Conservation (phyloP, 2,797 vertebrate species). For the Antrozous pallidus region DNA sequence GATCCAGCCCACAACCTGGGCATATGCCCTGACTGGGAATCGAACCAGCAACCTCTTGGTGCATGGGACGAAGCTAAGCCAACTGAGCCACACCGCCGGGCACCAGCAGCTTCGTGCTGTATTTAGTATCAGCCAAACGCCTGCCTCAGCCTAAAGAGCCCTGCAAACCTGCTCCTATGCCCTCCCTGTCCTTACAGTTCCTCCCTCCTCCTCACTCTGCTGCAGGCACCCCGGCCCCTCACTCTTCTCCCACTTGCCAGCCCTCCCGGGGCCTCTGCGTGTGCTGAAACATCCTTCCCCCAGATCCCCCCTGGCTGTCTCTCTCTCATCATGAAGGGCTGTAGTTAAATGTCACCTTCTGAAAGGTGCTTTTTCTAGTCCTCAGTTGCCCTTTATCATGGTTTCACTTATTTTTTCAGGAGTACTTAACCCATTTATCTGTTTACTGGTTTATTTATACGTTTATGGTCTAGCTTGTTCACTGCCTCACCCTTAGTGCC, state of each 20-base stretch:
- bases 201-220: not conserved
- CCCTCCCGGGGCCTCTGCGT: not conserved
- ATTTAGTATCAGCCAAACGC: not conserved
- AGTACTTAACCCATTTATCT: not conserved
- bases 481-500: no score
- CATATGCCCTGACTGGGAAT: no score
- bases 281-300: not conserved
- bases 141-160: not conserved
- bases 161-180: fast-evolving
- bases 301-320: not conserved
- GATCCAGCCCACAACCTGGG: no score
- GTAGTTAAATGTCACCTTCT: not conserved
- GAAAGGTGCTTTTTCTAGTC: not conserved
- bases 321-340: not conserved
- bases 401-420: not conserved
- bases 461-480: not conserved
- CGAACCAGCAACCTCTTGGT: no score
- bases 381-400: not conserved
- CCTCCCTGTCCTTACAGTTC: not conserved
- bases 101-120: not conserved
- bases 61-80: no score
- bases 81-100: no score
- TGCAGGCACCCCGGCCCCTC: not conserved
- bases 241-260: fast-evolving
- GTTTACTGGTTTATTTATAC: not conserved